Evolutionary conservation across 2,113 vertebrate species (phyloP).

Genomic region (Hoplias malabaricus): DNA sequence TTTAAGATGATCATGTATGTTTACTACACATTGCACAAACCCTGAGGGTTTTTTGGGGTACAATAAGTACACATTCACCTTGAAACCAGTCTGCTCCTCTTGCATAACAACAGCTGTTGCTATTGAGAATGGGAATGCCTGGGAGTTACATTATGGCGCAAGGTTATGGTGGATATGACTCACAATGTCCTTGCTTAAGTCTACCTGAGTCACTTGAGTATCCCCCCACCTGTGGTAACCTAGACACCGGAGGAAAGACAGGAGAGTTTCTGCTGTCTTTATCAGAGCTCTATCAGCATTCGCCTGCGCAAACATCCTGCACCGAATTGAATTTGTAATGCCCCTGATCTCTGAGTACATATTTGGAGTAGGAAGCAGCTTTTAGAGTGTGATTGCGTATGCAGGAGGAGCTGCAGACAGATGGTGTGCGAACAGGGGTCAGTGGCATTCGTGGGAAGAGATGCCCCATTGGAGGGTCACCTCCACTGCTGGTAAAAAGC

Average conservation of each 20-base stretch:
- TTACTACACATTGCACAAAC: too few species aligned
- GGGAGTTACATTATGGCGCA: slow-evolving; percentile 2
- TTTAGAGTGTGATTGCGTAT: slow-evolving; percentile 49
- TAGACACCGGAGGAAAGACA: slow-evolving; percentile 14
- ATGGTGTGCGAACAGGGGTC: slow-evolving; percentile 52
- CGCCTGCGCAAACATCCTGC: slow-evolving; percentile 47
- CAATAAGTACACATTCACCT: too few species aligned
- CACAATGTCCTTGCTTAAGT: slow-evolving; percentile 2
- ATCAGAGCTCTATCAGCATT: slow-evolving; percentile 38
- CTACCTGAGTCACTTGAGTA: slow-evolving; percentile 24
- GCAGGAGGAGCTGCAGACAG: slow-evolving; percentile 45
- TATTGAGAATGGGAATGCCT: too few species aligned
- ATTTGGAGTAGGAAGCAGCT: slow-evolving; percentile 53
- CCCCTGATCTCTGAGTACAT: slow-evolving; percentile 50
- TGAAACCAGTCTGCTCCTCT: too few species aligned
- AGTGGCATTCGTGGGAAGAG: slow-evolving; percentile 36
- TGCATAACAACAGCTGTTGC: neutral
- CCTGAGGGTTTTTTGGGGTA: too few species aligned
- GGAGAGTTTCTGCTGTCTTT: slow-evolving; percentile 18
- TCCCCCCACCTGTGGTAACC: slow-evolving; percentile 40
- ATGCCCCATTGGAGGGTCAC: slow-evolving; percentile 28
- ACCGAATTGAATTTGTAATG: slow-evolving; percentile 53
- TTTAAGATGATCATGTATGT: too few species aligned
- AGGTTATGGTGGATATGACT: slow-evolving; percentile 7
- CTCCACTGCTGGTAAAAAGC: slow-evolving; percentile 34